A percentile compares a stretch with the other conserved stretches of the same genome.
Conservation (phyloP, 2,888 invertebrate species). For the Tetranychus truncatus region DNA sequence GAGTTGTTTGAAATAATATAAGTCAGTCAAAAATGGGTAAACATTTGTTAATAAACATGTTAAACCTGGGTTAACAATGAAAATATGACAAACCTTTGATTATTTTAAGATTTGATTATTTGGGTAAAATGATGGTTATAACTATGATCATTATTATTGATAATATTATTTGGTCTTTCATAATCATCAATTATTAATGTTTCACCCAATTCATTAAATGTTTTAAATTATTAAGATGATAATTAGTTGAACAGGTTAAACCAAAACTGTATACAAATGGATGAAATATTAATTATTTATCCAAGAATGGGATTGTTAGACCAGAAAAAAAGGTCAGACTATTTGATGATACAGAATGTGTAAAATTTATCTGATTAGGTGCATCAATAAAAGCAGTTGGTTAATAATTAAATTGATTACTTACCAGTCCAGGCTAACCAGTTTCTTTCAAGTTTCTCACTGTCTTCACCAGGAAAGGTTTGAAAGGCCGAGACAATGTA, state of each 20-base stretch:
- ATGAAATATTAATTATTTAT: too few species aligned
- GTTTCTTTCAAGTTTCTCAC: conserved; percentile 74
- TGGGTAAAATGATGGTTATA: background rate
- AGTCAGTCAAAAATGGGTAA: too few species aligned
- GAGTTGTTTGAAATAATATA: background rate
- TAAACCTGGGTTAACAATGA: background rate
- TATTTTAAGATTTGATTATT: background rate
- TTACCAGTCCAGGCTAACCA: conserved; percentile 77
- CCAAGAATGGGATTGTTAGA: background rate
- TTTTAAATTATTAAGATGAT: too few species aligned
- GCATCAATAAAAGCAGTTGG: background rate
- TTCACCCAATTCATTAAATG: too few species aligned
- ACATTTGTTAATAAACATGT: too few species aligned
- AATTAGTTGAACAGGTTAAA: too few species aligned
- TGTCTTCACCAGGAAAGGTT: conserved; percentile 51
- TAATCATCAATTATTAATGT: too few species aligned
- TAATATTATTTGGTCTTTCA: too few species aligned
- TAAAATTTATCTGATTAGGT: conserved; percentile 6
- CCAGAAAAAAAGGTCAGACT: background rate
- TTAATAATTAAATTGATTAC: conserved; percentile 13
- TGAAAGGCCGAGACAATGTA: conserved; percentile 72
- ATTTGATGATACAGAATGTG: background rate
- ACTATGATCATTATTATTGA: too few species aligned
- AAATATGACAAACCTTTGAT: background rate
- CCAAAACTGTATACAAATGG: too few species aligned